A percentile compares a stretch with the other conserved stretches of the same genome.
phyloP scores from a whole-genome alignment of 2,113 vertebrate genomes.

The Trachemys scripta region DNA sequence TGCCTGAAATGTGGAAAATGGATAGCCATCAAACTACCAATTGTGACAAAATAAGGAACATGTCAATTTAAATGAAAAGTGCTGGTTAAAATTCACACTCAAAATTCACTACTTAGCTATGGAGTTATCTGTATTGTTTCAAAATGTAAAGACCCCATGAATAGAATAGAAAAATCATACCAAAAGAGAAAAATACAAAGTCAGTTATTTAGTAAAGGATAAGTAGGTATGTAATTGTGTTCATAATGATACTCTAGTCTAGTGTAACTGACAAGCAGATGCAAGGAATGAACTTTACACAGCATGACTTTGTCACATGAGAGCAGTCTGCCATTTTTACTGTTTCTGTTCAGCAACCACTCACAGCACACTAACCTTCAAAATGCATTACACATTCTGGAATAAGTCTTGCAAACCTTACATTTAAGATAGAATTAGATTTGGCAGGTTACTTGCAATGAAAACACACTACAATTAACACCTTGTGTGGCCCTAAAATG shows the following conservation, averaged over 20 bases:
- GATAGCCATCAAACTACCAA: fast-evolving
- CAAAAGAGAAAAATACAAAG: not conserved
- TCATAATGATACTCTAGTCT: not conserved
- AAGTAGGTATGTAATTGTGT: not conserved
- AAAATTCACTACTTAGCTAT: not conserved
- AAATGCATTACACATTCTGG: fast-evolving
- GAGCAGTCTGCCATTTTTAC: slow-evolving; percentile 37
- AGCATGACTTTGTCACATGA: slow-evolving; percentile 18
- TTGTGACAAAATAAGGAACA: not conserved
- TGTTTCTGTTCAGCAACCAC: not conserved
- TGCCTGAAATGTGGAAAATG: not conserved
- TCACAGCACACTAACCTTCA: not conserved
- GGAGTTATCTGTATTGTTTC: not conserved
- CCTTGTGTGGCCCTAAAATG: fast-evolving
- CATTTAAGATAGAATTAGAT: not conserved
- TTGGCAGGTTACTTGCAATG: not conserved
- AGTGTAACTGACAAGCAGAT: not conserved
- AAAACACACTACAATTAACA: not conserved
- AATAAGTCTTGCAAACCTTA: not conserved
- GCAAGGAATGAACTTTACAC: slow-evolving; percentile 32
- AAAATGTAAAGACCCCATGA: not conserved
- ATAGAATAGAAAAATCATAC: not conserved
- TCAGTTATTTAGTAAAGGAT: not conserved
- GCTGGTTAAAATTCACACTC: not conserved
- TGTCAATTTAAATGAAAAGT: not conserved